Evolutionary conservation across 2,797 vertebrate genomes (phyloP).

Genomic region (Agapornis canus): DNA sequence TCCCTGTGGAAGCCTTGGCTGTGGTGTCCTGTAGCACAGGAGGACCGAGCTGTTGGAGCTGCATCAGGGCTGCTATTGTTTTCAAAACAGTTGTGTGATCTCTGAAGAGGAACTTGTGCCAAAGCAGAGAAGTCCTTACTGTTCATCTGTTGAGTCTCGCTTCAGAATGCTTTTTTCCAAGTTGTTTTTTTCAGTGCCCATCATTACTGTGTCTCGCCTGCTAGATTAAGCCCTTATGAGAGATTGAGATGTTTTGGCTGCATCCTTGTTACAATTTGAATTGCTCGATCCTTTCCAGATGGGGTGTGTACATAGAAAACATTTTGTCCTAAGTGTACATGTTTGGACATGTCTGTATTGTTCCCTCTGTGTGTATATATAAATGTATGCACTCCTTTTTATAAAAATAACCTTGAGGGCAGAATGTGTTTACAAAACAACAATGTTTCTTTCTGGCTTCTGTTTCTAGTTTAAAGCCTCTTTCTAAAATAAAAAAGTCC

Average conservation of each 20-base stretch:
- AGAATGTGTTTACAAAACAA: slow-evolving; percentile 27
- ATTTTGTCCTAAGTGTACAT: background rate
- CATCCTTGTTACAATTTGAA: background rate
- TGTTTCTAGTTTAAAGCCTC: slow-evolving; percentile 24
- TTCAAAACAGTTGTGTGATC: background rate
- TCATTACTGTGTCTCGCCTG: background rate
- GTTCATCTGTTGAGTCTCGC: slow-evolving; percentile 4
- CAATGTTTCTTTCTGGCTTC: slow-evolving; percentile 11
- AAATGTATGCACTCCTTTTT: slow-evolving; percentile 1
- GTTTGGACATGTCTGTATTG: background rate
- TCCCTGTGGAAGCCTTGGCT: background rate
- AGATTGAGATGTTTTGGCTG: background rate
- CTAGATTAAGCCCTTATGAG: background rate
- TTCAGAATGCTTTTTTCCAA: background rate
- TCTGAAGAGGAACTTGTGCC: background rate
- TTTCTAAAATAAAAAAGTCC: background rate
- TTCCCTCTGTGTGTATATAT: background rate
- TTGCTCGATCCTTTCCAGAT: background rate
- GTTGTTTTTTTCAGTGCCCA: background rate
- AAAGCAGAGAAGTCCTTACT: background rate
- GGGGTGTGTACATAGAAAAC: background rate
- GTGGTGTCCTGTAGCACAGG: background rate
- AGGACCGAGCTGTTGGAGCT: background rate
- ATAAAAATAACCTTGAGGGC: slow-evolving; percentile 26
- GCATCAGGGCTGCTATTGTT: background rate